A percentile compares a stretch with the other conserved stretches of the same genome.
These are phyloP conservation scores for Chydorus sphaericus DNA, from an alignment of 2,888 invertebrate genomes.

Conservation along the genomic window DNA sequence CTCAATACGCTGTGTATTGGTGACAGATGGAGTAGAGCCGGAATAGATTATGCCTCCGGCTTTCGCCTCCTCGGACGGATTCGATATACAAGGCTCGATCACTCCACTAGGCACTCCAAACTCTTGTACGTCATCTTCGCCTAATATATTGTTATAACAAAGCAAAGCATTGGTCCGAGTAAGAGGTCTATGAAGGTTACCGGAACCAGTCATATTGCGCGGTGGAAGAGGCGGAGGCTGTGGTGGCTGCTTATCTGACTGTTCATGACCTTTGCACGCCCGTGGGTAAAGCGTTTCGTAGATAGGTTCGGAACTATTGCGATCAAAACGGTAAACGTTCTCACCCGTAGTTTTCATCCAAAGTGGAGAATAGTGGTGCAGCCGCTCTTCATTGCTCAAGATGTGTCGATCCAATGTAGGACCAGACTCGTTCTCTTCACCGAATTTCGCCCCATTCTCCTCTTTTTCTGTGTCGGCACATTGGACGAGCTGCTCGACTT, in stretches of 20 bases:
- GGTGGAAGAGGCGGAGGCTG: slow-evolving; percentile 14
- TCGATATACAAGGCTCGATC: neutral
- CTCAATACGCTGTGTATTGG: no score
- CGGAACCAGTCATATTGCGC: neutral
- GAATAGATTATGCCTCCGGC: neutral
- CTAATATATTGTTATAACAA: neutral
- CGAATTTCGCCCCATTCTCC: no score
- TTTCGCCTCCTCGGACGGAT: neutral
- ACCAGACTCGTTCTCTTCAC: no score
- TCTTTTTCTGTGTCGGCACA: no score
- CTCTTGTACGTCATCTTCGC: neutral
- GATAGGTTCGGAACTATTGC: slow-evolving; percentile 16
- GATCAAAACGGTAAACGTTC: slow-evolving; percentile 14
- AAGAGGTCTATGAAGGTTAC: slow-evolving; percentile 10
- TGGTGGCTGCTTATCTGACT: neutral
- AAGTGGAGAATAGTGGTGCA: slow-evolving; percentile 12
- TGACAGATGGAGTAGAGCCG: neutral
- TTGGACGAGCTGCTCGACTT: neutral
- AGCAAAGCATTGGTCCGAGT: slow-evolving; percentile 15
- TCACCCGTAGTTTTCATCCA: slow-evolving; percentile 15
- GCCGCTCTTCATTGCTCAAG: neutral
- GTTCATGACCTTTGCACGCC: neutral
- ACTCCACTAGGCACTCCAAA: neutral
- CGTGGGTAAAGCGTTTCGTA: slow-evolving; percentile 23
- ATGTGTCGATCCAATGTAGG: neutral